These are phyloP conservation scores for Phoenicopterus ruber DNA, from an alignment of 2,113 vertebrate species.

Conservation along the genomic window DNA sequence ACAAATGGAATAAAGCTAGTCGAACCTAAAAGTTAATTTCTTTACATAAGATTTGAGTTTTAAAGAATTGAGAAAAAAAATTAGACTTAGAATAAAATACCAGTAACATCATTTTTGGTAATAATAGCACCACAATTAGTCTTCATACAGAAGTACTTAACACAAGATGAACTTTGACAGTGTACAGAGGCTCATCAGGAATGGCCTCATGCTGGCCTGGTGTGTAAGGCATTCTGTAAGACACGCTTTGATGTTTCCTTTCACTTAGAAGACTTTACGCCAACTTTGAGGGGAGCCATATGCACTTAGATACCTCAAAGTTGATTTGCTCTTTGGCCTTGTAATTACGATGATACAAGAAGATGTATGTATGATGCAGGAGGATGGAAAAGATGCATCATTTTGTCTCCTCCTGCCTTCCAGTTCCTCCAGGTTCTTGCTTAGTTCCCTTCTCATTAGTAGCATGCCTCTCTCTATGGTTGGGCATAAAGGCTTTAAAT, in stretches of 20 bases:
- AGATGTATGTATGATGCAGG: neutral
- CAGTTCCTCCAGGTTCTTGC: neutral
- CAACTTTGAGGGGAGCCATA: constrained; percentile 22
- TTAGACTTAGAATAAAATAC: constrained; percentile 11
- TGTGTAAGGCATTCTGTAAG: neutral
- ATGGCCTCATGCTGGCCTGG: constrained; percentile 8
- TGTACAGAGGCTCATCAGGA: constrained; percentile 41
- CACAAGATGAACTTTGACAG: constrained; percentile 6
- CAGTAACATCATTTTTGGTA: neutral
- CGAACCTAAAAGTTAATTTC: constrained; percentile 32
- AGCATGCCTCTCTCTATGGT: constrained; percentile 19
- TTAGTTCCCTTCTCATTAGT: constrained; percentile 19
- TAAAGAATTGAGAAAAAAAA: constrained; percentile 30
- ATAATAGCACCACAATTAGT: constrained; percentile 21
- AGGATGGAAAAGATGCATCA: neutral
- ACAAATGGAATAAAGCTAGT: constrained; percentile 35
- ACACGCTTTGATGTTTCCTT: neutral
- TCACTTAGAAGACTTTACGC: neutral
- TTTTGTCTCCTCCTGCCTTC: neutral
- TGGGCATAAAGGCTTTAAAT: neutral
- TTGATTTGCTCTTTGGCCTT: constrained; percentile 41
- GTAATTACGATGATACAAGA: neutral
- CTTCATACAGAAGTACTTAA: constrained; percentile 14
- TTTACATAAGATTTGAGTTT: constrained; percentile 15
- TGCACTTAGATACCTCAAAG: constrained; percentile 16